Evolutionary conservation across 2,113 vertebrate genomes (phyloP).

Genomic region (Sakesphorus luctuosus): DNA sequence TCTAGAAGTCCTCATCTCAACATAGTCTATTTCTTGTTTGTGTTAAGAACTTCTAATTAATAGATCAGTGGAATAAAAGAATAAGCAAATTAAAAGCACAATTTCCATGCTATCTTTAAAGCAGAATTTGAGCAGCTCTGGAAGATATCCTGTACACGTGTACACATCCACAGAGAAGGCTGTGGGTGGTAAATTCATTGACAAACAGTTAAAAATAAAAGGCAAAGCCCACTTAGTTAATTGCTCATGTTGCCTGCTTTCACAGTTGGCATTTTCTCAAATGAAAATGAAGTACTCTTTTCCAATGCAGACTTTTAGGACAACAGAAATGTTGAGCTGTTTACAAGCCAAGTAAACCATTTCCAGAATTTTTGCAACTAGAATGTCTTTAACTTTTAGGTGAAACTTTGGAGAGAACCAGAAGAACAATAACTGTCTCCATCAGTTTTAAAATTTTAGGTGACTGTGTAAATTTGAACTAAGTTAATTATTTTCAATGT

Average conservation of each 20-base stretch:
- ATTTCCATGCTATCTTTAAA: not conserved
- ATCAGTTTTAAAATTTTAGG: not conserved
- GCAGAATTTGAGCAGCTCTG: not conserved
- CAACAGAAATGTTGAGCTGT: not conserved
- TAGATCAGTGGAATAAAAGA: not conserved
- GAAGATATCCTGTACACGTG: not conserved
- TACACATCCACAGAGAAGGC: not conserved
- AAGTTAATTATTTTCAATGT: not conserved
- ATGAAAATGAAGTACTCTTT: not conserved
- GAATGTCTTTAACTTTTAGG: not conserved
- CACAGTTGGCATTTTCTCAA: not conserved
- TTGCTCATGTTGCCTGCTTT: not conserved
- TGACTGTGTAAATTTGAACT: not conserved
- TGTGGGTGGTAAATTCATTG: not conserved
- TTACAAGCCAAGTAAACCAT: not conserved
- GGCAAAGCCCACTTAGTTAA: not conserved
- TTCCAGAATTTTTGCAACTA: not conserved
- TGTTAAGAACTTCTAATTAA: not conserved
- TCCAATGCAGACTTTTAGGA: not conserved
- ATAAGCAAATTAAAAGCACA: not conserved
- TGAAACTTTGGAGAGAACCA: not conserved
- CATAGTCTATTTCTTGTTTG: not conserved
- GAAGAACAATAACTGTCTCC: not conserved
- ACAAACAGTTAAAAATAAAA: constrained; percentile 9
- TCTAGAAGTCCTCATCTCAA: not conserved